Percentiles rank a stretch among this genome's conserved stretches.
phyloP scores from a whole-genome alignment of 2,797 vertebrate genomes.

The Chaunax sp. region DNA sequence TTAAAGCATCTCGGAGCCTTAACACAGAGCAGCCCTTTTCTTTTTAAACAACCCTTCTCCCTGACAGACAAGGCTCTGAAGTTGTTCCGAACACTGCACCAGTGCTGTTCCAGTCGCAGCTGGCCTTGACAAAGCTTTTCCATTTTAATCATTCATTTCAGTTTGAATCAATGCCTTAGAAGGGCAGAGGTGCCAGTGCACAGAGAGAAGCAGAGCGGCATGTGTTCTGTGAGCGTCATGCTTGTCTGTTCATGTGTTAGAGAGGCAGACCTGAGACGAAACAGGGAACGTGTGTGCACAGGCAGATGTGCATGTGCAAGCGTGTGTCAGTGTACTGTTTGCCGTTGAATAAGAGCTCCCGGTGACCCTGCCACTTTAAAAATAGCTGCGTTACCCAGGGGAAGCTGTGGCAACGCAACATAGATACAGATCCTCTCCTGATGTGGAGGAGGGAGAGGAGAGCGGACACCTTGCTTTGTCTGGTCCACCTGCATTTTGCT shows the following conservation, averaged over 20 bases:
- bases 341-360: constrained; percentile 53
- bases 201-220: constrained; percentile 41
- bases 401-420: constrained; percentile 72
- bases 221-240: constrained; percentile 48
- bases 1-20: constrained; percentile 63
- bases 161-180: constrained; percentile 62
- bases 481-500: constrained; percentile 57
- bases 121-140: constrained; percentile 48
- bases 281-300: constrained; percentile 16
- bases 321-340: constrained; percentile 41
- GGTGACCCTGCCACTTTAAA: constrained; percentile 72
- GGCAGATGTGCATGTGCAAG: constrained; percentile 28
- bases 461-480: constrained; percentile 60
- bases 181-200: constrained; percentile 30
- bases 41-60: constrained; percentile 42
- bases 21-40: constrained; percentile 52
- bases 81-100: constrained; percentile 7
- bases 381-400: constrained; percentile 78
- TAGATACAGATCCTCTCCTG: constrained; percentile 73
- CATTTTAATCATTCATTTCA: constrained; percentile 62
- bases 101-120: constrained; percentile 33
- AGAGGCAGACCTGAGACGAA: constrained; percentile 9
- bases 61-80: constrained; percentile 18
- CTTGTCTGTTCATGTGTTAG: constrained; percentile 16
- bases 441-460: constrained; percentile 54